Percentiles rank a stretch among this genome's conserved stretches.
Evolutionary conservation across 1,140 invertebrate genomes (phyloP).

Genomic region (Apolygus lucorum): DNA sequence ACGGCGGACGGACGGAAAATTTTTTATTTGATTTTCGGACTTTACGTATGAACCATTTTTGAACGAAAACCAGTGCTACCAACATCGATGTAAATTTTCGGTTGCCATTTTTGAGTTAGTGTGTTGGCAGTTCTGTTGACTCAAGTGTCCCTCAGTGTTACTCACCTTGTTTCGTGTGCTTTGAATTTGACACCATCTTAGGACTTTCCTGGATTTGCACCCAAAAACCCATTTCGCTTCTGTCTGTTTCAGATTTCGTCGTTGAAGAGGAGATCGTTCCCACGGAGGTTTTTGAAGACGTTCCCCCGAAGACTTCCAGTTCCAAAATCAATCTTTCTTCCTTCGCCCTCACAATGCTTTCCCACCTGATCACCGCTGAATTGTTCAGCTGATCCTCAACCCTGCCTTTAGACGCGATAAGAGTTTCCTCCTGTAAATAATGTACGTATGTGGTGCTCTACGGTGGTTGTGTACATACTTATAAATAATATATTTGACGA

Average conservation of each 20-base stretch:
- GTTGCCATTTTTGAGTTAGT: no score
- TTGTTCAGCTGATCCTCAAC: slow-evolving; percentile 1
- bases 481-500: not conserved
- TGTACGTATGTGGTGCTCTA: not conserved
- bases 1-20: no score
- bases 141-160: no score
- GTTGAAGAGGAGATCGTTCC: not conserved
- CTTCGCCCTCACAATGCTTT: not conserved
- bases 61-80: no score
- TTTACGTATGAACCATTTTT: no score
- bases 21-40: no score
- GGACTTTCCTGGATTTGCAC: no score
- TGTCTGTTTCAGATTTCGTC: not conserved
- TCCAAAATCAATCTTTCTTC: not conserved
- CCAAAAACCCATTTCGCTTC: not conserved
- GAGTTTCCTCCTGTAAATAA: not conserved
- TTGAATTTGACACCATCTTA: no score
- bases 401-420: not conserved
- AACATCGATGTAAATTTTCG: no score
- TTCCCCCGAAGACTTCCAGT: not conserved
- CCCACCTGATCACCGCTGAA: not conserved
- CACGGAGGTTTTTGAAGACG: not conserved
- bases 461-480: not conserved
- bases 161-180: no score
- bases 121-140: no score